Evolutionary conservation across 2,113 vertebrate genomes (phyloP), one percentile per base, ranked within the genome.

Genomic region (Rhabdornis inornatus): DNA sequence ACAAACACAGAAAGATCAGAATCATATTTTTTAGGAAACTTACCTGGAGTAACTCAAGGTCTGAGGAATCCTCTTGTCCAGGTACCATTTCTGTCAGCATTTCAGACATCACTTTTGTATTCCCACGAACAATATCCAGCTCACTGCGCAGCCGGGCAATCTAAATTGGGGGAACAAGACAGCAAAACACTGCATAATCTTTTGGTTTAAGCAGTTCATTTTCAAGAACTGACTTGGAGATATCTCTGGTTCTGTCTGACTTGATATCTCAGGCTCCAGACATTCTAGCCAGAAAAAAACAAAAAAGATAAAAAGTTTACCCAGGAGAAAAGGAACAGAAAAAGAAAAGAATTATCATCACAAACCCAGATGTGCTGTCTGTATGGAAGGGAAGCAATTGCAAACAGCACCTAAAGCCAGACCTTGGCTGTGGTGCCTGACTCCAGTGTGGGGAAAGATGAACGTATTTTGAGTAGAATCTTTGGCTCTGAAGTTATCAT

Each of bases 11-110:
- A 55, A 83, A 45, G 25, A 88, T 59, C 33, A 78, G 57, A 56
- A 79, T 47, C 6, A 0, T n/a, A 57, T 69, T 68, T 65, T 11
- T 66, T 64, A 68, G 65, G 50, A 76, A 92, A 71, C 7, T 30
- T 84, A 98, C 99, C 99, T 99, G 99, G 12, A 99, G 97, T 66
- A 99, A 95, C 79, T 99, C 99, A 31, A 99, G 98, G 87, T 99
- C 99, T 11, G 99, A 99, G 6, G 99, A 97, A n/a, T 99, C 99
- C 86, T 99, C 99, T 92, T 99, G 99, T 56, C 99, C 99, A 0
- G 99, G 99, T 27, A 99, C 98, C 99, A 99, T 99, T 97, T 99
- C 99, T 8, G 99, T 99, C 85, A 99, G 95, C 99, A 99, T 99
- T 98, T 99, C 99, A 10, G 99, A 99, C 99, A 99, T 99, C 95